phyloP scores from a whole-genome alignment of 1,140 invertebrate genomes.

The Calosoma granatense region DNA sequence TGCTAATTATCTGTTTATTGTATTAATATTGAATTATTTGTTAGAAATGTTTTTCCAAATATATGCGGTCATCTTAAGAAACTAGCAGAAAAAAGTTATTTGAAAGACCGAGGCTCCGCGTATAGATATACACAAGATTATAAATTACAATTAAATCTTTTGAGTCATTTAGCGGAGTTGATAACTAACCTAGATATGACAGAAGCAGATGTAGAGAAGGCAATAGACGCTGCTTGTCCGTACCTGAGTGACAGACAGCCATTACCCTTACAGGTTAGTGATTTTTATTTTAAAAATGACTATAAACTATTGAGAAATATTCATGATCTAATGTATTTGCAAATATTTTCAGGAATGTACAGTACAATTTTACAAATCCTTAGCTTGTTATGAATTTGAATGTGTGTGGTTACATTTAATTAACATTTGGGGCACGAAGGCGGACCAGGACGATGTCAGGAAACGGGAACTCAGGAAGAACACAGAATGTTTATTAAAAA shows the following conservation, averaged over 20 bases:
- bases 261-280: conserved; percentile 44
- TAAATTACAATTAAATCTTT: conserved; percentile 45
- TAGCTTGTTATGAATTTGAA: conserved; percentile 11
- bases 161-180: conserved; percentile 41
- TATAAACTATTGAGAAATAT: no score
- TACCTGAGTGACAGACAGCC: conserved; percentile 52
- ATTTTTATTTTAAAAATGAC: no score
- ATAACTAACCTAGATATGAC: conserved; percentile 40
- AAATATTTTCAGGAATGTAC: conserved; percentile 7
- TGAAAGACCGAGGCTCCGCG: conserved; percentile 43
- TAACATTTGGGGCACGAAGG: not conserved
- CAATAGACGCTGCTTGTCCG: conserved; percentile 34
- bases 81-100: conserved; percentile 42
- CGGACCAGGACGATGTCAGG: not conserved
- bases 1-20: conserved; percentile 8
- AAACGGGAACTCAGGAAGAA: not conserved
- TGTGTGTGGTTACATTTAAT: not conserved
- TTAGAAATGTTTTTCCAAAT: conserved; percentile 50
- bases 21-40: conserved; percentile 23
- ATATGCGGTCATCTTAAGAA: conserved; percentile 41
- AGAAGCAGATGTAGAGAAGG: conserved; percentile 37
- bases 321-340: not conserved
- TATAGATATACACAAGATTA: conserved; percentile 50
- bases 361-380: conserved; percentile 13
- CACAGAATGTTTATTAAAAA: not conserved